A percentile compares a stretch with the other conserved stretches of the same genome.
Conservation (phyloP, 2,113 vertebrate species). For the Lynx canadensis region DNA sequence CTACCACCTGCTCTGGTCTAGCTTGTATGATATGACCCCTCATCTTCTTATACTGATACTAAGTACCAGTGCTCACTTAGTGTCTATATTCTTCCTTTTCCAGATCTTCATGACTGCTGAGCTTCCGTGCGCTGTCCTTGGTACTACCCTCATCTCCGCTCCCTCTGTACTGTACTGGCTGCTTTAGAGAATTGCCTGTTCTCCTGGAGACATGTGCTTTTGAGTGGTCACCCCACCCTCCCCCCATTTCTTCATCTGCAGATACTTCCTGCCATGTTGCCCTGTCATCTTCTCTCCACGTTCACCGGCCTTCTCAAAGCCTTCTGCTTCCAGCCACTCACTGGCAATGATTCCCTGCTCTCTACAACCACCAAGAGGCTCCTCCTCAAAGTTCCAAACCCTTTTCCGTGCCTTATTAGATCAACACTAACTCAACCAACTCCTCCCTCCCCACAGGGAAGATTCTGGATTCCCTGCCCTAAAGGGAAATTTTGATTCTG, state of each 20-base stretch:
- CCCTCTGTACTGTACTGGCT: background rate
- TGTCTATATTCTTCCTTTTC: background rate
- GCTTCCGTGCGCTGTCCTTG: background rate
- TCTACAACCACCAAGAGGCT: background rate
- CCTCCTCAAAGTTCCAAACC: background rate
- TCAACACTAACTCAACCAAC: background rate
- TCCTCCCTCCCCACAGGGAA: background rate
- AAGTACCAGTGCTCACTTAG: background rate
- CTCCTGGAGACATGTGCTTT: background rate
- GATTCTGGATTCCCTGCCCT: background rate
- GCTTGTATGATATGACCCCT: background rate
- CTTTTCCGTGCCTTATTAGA: background rate
- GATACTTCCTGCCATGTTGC: accelerated
- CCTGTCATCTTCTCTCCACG: background rate
- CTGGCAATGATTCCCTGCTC: background rate
- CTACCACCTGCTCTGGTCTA: background rate
- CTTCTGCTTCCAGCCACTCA: background rate
- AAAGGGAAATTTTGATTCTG: background rate
- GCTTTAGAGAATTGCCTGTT: background rate
- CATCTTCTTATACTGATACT: background rate
- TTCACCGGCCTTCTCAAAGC: too few relatives aligned
- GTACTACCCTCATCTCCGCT: background rate
- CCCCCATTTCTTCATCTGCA: background rate
- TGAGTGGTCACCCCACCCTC: background rate
- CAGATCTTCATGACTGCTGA: accelerated